Evolutionary conservation across 1,140 invertebrate genomes (phyloP), one percentile per base, ranked within the genome.

Genomic region (Brevipalpus yothersi): DNA sequence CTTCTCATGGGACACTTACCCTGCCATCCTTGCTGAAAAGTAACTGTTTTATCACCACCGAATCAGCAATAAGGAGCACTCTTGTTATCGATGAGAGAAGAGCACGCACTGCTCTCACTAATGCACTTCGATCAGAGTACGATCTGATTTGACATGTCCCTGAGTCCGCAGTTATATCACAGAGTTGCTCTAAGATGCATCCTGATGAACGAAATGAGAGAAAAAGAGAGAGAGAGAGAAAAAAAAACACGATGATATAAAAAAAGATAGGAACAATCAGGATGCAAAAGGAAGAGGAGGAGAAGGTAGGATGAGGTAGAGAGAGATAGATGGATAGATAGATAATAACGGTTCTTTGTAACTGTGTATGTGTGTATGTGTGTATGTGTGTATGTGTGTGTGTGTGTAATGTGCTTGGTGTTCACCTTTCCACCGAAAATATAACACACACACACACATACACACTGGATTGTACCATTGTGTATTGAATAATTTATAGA

Each of bases 51-150:
- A 98, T 91, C 10, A 97, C 86, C 49, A 97, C 91, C 68, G 91
- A 88, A 72, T 99, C 94, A n/a, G 93, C 93, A 60, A 99, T 75
- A 19, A 98, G 77, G n/a, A 99, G 77, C 51, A 99, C 92, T 69
- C 89, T 76, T 8, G 94, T 98, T 62, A 99, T 88, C 42, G 90
- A 88, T 31, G 86, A 86, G 12, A 99, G 77, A 9, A 99, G 79
- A 67, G 87, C 86, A 64, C 91, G 77, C 23, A 91, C 89, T 39
- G 93, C 89, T 63, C 89, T 76, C 57, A 95, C 85, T 72, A 98
- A 70, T 21, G 69, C 67, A 15, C 61, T 59, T 56, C 64, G 62
- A 59, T 67, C 65, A 1, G 66, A 60, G 53, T 63, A 66, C 15
- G 60, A 58, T 39, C 62, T 54, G 11, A 62, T 40, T 19, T 61